Conservation (phyloP, 2,113 vertebrate species). For the Rhodinocichla rosea region DNA sequence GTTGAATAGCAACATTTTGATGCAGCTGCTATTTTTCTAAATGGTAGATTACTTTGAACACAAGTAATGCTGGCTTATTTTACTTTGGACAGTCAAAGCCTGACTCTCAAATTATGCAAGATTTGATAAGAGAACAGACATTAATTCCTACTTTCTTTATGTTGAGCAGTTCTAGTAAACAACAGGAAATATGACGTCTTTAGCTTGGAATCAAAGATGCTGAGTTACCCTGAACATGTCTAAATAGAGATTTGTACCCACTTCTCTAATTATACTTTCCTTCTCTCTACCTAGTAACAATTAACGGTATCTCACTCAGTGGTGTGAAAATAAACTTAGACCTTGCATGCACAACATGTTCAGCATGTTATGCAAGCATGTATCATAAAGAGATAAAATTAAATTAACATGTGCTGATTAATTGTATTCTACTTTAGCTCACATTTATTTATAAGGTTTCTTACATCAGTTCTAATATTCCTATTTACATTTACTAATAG, state of each 20-base stretch:
- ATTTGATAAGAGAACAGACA: not conserved
- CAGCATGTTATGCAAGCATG: not conserved
- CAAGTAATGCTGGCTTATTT: not conserved
- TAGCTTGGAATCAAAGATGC: not conserved
- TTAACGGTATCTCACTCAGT: not conserved
- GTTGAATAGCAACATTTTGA: not conserved
- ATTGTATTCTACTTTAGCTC: not conserved
- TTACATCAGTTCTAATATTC: not conserved
- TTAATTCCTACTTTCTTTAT: not conserved
- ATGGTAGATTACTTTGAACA: not conserved
- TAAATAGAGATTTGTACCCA: not conserved
- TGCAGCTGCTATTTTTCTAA: not conserved
- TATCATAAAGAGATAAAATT: not conserved
- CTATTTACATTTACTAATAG: not conserved
- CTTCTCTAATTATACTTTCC: not conserved
- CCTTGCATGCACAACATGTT: not conserved
- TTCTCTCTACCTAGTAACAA: not conserved
- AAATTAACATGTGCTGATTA: not conserved
- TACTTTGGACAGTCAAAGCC: not conserved
- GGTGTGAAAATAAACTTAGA: not conserved
- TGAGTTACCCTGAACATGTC: not conserved
- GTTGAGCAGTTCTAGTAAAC: not conserved
- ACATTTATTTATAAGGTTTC: not conserved
- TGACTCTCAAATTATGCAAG: not conserved
- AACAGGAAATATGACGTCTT: not conserved